A percentile compares a stretch with the other conserved stretches of the same genome.
Evolutionary conservation across 2,888 invertebrate species (phyloP).

Genomic region (Emesis russula): DNA sequence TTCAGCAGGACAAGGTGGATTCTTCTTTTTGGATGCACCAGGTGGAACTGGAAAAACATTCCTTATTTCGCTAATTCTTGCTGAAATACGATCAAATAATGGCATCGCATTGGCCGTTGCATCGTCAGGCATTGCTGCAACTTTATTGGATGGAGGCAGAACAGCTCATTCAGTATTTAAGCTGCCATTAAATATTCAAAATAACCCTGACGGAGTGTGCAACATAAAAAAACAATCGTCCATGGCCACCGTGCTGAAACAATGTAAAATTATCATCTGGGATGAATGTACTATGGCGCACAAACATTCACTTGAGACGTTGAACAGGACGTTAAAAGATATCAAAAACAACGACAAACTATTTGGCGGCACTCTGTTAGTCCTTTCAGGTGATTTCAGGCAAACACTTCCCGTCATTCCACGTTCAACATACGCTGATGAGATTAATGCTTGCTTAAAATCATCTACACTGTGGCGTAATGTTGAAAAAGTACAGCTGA

Average conservation of each 20-base stretch:
- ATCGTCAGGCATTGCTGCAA: conserved; percentile 79
- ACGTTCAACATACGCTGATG: conserved; percentile 56
- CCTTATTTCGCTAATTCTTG: conserved; percentile 38
- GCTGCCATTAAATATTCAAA: conserved; percentile 81
- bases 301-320: conserved; percentile 63
- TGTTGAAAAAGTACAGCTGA: conserved; percentile 65
- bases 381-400: conserved; percentile 68
- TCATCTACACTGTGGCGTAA: conserved; percentile 50
- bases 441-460: conserved; percentile 67
- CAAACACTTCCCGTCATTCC: conserved; percentile 68
- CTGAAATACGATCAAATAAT: conserved; percentile 53
- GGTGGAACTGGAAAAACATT: conserved; percentile 61
- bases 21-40: conserved; percentile 62
- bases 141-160: conserved; percentile 74
- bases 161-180: conserved; percentile 76
- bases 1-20: too few relatives aligned
- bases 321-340: conserved; percentile 59
- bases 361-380: conserved; percentile 64
- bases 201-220: conserved; percentile 85
- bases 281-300: conserved; percentile 85
- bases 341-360: conserved; percentile 67
- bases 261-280: conserved; percentile 83
- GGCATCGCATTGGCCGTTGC: conserved; percentile 70
- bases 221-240: conserved; percentile 87
- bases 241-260: conserved; percentile 85